Percentiles rank a stretch among this genome's conserved stretches.
These are phyloP conservation scores for Pelecanoides urinatrix DNA, from an alignment of 2,113 vertebrate genomes.

Conservation along the genomic window DNA sequence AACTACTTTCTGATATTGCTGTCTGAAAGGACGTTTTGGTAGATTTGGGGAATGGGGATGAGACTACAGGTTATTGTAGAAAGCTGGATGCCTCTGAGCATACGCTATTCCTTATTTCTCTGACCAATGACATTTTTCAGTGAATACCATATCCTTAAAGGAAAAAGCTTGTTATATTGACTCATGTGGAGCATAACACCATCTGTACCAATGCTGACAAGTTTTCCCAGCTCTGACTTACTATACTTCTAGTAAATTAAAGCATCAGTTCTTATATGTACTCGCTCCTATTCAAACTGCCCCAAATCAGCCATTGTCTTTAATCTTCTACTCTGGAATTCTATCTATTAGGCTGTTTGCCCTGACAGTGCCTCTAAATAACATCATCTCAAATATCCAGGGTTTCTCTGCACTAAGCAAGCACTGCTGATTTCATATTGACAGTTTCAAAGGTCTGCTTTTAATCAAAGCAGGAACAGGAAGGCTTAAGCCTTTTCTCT, in stretches of 20 bases:
- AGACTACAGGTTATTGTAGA: neutral
- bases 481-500: neutral
- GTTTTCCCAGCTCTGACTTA: neutral
- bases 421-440: neutral
- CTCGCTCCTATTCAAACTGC: neutral
- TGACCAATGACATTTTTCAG: neutral
- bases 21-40: neutral
- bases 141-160: neutral
- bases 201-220: neutral
- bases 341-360: neutral
- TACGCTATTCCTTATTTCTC: neutral
- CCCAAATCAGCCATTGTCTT: neutral
- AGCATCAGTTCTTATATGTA: neutral
- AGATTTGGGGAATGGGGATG: neutral
- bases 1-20: neutral
- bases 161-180: neutral
- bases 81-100: neutral
- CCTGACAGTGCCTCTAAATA: neutral
- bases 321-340: neutral
- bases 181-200: neutral
- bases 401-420: neutral
- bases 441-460: neutral
- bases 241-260: neutral
- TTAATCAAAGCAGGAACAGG: neutral
- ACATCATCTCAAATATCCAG: neutral